Base-by-base conservation (phyloP, 2,888 invertebrate species). In the Apamea crenata region DNA sequence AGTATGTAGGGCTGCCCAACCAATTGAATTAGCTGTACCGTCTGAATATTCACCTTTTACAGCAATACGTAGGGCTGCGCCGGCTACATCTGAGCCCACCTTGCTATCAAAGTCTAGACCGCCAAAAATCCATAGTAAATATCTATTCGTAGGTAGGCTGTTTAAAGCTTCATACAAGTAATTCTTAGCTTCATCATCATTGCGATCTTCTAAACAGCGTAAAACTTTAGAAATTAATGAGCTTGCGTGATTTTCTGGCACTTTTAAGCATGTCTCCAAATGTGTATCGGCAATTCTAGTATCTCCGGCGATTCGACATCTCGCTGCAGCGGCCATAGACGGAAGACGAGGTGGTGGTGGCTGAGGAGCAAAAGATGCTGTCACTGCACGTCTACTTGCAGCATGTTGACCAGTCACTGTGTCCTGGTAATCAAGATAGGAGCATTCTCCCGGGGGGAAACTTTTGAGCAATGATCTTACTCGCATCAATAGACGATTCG, bases 1-100 rank as follows among this genome's bases (percentile, higher is more conserved):
- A 36, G 95, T 91, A 85, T 96, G 96, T 73, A 96, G 83, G 2
- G 96, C 96, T 14, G 96, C 97, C 96, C 96, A 97, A 14, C 95
- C 96, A 71, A 97, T 95, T 2, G 95, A 92, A 84, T 93, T 94
- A n/a, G 94, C 92, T 59, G 93, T 95, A 5, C 96, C 96, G 78
- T 96, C 96, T 44, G 96, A 95, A 71, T 89, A 89, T 77, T 95
- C 94, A 16, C 96, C 95, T 84, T 94, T 96, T 2, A 94, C 94
- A 32, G 96, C 94, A 72, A 96, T 93, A n/a, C 93, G 93, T 77
- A 96, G 92, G 40, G 96, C 96, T 69, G 95, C 95, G 40, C 90
- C 89, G 5, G 95, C 94, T 77, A 88, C 81, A 61, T 92, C 89
- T 61, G 85, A 83, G 16, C 83, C 89, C 40, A 92, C 91, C 14